These are phyloP conservation scores for Cotesia glomerata DNA, from an alignment of 1,140 invertebrate species.

Conservation along the genomic window DNA sequence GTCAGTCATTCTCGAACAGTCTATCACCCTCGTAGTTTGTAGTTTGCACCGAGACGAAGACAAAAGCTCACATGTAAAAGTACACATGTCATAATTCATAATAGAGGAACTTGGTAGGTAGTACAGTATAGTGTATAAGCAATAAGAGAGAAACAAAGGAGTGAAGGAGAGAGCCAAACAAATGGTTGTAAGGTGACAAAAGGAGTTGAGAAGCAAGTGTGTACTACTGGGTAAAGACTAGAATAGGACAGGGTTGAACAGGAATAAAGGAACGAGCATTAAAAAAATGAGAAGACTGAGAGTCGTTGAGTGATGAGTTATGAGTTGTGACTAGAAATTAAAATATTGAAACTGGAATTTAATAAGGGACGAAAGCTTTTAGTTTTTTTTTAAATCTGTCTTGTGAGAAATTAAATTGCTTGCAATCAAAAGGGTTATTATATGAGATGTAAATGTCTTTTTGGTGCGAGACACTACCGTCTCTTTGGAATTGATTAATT, in stretches of 20 bases:
- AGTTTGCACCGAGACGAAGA: not conserved
- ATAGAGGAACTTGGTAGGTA: not conserved
- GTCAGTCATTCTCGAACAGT: not conserved
- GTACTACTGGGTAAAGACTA: not conserved
- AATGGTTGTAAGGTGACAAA: constrained; percentile 3
- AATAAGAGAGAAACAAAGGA: not conserved
- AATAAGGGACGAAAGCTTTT: no score
- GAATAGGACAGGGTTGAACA: not conserved
- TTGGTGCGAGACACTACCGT: no score
- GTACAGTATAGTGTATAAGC: not conserved
- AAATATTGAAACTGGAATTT: no score
- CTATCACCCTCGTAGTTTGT: not conserved
- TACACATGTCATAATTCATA: no score
- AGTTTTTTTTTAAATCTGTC: no score
- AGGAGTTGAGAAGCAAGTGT: constrained; percentile 4
- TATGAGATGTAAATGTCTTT: no score
- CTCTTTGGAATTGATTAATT: no score
- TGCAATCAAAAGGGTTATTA: no score
- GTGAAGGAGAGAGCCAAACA: not conserved
- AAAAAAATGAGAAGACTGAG: constrained; percentile 1
- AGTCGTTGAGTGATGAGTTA: not conserved
- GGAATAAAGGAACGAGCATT: not conserved
- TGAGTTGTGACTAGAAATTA: no score
- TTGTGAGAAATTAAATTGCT: no score
- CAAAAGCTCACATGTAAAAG: not conserved